Percentiles rank a stretch among this genome's conserved stretches.
phyloP scores from a whole-genome alignment of 2,797 vertebrate genomes.

The Psittacula echo region DNA sequence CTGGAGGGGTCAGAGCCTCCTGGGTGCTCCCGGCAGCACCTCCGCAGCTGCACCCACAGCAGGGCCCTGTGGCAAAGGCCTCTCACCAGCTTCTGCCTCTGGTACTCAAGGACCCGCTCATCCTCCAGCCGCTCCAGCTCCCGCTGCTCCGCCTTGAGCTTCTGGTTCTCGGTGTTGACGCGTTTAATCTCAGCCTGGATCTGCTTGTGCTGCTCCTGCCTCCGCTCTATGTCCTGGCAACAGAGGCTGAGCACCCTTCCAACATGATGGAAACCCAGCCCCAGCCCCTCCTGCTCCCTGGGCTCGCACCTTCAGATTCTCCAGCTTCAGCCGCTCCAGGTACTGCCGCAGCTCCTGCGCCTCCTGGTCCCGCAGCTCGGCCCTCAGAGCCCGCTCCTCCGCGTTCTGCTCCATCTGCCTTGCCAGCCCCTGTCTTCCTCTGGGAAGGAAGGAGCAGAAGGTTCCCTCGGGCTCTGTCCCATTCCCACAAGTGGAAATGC shows the following conservation, averaged over 20 bases:
- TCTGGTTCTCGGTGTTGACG: slow-evolving; percentile 82
- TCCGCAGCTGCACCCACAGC: not conserved
- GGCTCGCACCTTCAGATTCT: slow-evolving; percentile 83
- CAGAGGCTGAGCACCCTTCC: not conserved
- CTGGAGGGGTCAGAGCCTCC: slow-evolving; percentile 52
- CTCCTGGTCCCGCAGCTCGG: slow-evolving; percentile 83
- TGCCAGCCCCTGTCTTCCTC: slow-evolving; percentile 82
- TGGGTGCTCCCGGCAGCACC: not conserved
- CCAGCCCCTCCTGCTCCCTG: not conserved
- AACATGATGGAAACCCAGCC: not conserved
- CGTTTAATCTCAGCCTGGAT: slow-evolving; percentile 83
- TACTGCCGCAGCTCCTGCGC: slow-evolving; percentile 77
- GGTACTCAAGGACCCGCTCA: slow-evolving; percentile 81
- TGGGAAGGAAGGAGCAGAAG: slow-evolving; percentile 23
- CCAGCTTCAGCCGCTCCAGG: slow-evolving; percentile 81
- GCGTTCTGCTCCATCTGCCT: slow-evolving; percentile 84
- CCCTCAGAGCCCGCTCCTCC: slow-evolving; percentile 77
- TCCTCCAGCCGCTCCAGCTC: slow-evolving; percentile 85
- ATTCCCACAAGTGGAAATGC: accelerated
- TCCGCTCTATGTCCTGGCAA: slow-evolving; percentile 82
- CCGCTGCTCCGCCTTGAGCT: slow-evolving; percentile 73
- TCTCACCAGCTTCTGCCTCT: slow-evolving; percentile 73
- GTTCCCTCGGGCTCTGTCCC: accelerated
- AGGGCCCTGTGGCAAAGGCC: not conserved
- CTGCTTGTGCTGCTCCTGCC: slow-evolving; percentile 73